Base-by-base conservation (phyloP, 1,140 invertebrate species). In the Lethocerus indicus region DNA sequence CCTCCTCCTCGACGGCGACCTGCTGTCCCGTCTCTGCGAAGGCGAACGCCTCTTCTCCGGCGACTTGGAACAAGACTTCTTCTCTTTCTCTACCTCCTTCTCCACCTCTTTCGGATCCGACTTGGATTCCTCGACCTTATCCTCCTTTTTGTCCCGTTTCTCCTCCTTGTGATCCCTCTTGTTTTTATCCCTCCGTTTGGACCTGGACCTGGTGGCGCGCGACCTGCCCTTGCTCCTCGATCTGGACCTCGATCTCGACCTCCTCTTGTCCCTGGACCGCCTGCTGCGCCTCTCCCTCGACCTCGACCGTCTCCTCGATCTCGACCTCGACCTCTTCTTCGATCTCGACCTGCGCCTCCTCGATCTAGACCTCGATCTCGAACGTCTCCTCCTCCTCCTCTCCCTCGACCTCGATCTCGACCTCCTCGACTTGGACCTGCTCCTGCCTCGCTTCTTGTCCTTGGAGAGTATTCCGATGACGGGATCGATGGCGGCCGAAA, bases 401-500 rank as follows among this genome's bases (percentile, higher is more conserved):
- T 70, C 72, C 5, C 71, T 60, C 1, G 73, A 75, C 25, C 73
- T 63, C 1, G 67, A 69, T 51, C 71, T 69, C 37, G 47, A 61
- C 58, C 56, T 47, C 44, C 64, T 52, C 47, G 57, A 61, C 50
- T 62, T 54, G 21, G 59, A 59, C 16, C 62, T 56, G 56, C 61
- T 62, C 49, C 64, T 66, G 16, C 70, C 64, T 59, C 79, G 76
- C 53, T 81, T 68, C 60, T 87, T 87, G 51, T 88, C 83, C 64
- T 87, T 87, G 1, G 82, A 83, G 9, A 87, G 60, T 67, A 87
- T 76, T 2, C 83, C 82, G 57, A 87, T 86, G 46, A 87, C 81
- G 23, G 87, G 87, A 70, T 92, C 87, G 56, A 93, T 91, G 6
- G 89, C 84, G 13, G 87, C 87, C 7, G 88, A 87, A 46, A 94